Conservation (phyloP, 2,797 vertebrate species). For the Furcifer pardalis region DNA sequence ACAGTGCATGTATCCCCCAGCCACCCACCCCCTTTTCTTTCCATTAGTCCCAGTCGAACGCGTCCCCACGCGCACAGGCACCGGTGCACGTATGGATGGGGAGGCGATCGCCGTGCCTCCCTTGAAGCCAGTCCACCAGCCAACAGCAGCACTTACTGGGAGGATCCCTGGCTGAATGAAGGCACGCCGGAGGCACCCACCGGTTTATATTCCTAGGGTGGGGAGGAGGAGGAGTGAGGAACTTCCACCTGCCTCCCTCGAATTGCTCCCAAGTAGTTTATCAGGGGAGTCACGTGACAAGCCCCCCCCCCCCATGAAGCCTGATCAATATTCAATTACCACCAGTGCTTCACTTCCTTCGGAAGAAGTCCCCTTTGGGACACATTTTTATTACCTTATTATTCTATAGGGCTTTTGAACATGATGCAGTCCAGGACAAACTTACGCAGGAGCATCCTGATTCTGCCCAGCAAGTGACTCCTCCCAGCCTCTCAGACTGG, state of each 20-base stretch:
- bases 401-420: not conserved
- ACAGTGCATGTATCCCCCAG: too few species aligned
- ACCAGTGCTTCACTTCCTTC: slow-evolving; percentile 43
- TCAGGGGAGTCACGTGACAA: slow-evolving; percentile 67
- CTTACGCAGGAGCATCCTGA: slow-evolving; percentile 40
- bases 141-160: slow-evolving; percentile 53
- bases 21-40: too few species aligned
- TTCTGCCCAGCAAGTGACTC: not conserved
- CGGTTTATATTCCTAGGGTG: slow-evolving; percentile 78
- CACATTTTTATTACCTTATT: not conserved
- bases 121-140: not conserved
- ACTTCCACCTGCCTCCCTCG: slow-evolving; percentile 71
- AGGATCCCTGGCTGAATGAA: slow-evolving; percentile 4
- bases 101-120: too few species aligned
- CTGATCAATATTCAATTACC: slow-evolving; percentile 71
- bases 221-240: slow-evolving; percentile 69
- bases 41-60: too few species aligned
- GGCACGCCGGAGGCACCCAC: slow-evolving; percentile 37
- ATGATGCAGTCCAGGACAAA: slow-evolving; percentile 56
- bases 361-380: not conserved
- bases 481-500: not conserved
- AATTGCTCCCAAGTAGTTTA: slow-evolving; percentile 66
- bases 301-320: slow-evolving; percentile 46
- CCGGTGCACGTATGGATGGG: too few species aligned
- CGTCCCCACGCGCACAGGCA: too few species aligned